Evolutionary conservation across 2,113 vertebrate species (phyloP), one percentile per base, ranked within the genome.

Genomic region (Phodopus roborovskii): DNA sequence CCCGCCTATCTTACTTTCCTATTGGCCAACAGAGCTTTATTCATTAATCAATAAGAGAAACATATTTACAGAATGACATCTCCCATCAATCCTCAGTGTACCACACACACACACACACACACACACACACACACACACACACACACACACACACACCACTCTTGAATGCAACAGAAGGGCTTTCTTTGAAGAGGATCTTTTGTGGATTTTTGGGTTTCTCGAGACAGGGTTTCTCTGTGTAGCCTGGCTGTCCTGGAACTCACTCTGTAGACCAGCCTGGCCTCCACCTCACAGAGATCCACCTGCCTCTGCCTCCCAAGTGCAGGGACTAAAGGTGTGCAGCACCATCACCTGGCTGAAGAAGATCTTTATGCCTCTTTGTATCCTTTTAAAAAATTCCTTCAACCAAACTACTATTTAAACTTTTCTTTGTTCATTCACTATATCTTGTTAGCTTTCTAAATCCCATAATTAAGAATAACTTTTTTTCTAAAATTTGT

Each of bases 111-210:
- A 50, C 74, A 78, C 3, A 15, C 28, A 50, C 45, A 50, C 74
- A 78, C 3, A 15, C 28, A 50, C 45, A 50, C 74, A 78, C 3
- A 15, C 28, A 50, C 45, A 50, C 74, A 78, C 3, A 15, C 28
- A 50, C 45, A 50, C 74, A 78, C 3, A 15, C 28, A 50, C 45
- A 50, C 74, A 78, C 26, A 50, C 26, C 60, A 39, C 36, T 56
- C 19, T n/a, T 36, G 48, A 20, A n/a, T 56, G 17, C 73, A 91
- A 48, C 28, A 64, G 15, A 90, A 92, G 5, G n/a, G 2, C 88
- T 8, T 84, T 30, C 74, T 94, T 89, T 89, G 88, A 84, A 92
- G 87, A 30, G 45, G 28, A 88, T 94, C n/a, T 81, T 81, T 95
- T 33, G 13, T 68, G 13, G 33, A 30, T 68, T 33, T 68, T 68